These are phyloP conservation scores for Gobius niger DNA, from an alignment of 2,113 vertebrate genomes.

Conservation along the genomic window DNA sequence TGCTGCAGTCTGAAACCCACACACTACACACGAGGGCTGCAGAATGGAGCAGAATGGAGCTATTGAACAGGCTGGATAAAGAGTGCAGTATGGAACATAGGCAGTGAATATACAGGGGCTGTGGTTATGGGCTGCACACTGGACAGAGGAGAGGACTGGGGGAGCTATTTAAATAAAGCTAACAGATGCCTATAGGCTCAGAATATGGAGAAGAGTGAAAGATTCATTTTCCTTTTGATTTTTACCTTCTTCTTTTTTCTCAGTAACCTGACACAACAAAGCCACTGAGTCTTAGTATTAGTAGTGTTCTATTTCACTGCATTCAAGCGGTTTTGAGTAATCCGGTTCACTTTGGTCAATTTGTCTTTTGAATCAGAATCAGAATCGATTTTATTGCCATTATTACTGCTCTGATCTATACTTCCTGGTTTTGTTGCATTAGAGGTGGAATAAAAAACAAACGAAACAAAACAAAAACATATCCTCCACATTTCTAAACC, in stretches of 20 bases:
- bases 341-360: too few relatives aligned
- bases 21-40: not conserved
- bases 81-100: conserved; percentile 1
- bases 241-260: not conserved
- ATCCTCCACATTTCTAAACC: too few relatives aligned
- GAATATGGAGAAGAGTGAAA: not conserved
- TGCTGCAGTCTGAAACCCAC: not conserved
- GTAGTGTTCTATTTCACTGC: too few relatives aligned
- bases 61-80: not conserved
- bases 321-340: too few relatives aligned
- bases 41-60: not conserved
- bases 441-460: too few relatives aligned
- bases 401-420: too few relatives aligned
- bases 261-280: too few relatives aligned
- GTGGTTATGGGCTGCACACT: not conserved
- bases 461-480: too few relatives aligned
- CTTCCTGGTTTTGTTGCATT: too few relatives aligned
- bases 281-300: too few relatives aligned
- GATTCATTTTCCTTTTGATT: not conserved
- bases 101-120: conserved; percentile 1
- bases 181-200: not conserved
- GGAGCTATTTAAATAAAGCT: not conserved
- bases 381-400: too few relatives aligned
- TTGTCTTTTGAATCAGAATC: too few relatives aligned
- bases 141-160: not conserved